Evolutionary conservation across 2,888 invertebrate species (phyloP), one percentile per base, ranked within the genome.

Genomic region (Therioaphis trifolii): DNA sequence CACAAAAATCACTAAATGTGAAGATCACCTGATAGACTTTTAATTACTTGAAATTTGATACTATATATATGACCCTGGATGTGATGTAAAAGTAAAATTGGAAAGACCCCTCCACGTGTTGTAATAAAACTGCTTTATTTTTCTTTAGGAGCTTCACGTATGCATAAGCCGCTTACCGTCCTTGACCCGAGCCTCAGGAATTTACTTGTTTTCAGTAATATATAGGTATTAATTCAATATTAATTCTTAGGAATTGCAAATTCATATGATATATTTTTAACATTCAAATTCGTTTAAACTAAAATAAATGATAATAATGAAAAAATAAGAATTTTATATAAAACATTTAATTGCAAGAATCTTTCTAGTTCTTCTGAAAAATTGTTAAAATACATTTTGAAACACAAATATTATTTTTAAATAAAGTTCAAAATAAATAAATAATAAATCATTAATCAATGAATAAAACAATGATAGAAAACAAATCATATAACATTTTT

Each of bases 151-250:
- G 74, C 82, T 82, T 82, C 74, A 24, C 27, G 72, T 52, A 72
- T 61, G 49, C 63, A 74, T 52, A 74, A 49, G 82, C 63, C 82
- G 63, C 82, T 82, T 82, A 82, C 82, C 82, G 82, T 74, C 82
- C 82, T 82, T 82, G 82, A 82, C 82, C 82, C 82, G 74, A 27
- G 82, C 72, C 82, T 82, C 49, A 72, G 82, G 82, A 82, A 82
- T 82, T 82, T 52, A 82, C 74, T 61, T n/a, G 74, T 82, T 82
- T 82, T 82, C 49, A 79, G 40, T 69, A 55, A 43, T 66, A 58
- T 46, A 79, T 49, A 68, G 35, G 21, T 78, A 68, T 52, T 52
- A 18, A 15, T 78, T 35, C 15, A 21, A 52, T 52, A 49, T 35
- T 49, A 77, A 77, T 66, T 66, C 21, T 21, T 21, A 4, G 7